These are phyloP conservation scores for Bicyclus anynana DNA, from an alignment of 1,140 invertebrate genomes.

Conservation along the genomic window DNA sequence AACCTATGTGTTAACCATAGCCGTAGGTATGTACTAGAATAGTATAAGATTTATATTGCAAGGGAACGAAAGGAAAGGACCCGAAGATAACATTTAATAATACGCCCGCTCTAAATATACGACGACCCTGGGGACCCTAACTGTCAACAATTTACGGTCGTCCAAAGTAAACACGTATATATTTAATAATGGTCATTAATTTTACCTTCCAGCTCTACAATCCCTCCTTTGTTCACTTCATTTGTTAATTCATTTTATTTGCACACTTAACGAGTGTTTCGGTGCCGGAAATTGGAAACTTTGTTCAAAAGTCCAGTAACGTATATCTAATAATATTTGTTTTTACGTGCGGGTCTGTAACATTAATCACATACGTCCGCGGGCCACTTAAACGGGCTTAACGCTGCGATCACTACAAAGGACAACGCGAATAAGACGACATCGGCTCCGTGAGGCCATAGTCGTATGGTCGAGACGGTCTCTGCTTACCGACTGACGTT, in stretches of 20 bases:
- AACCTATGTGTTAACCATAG: no score
- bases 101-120: slow-evolving; percentile 11
- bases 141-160: slow-evolving; percentile 15
- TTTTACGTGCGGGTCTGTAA: slow-evolving; percentile 29
- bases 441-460: slow-evolving; percentile 40
- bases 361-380: slow-evolving; percentile 34
- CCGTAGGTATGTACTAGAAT: no score
- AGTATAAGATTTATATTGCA: slow-evolving; percentile 2
- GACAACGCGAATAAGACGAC: slow-evolving; percentile 36
- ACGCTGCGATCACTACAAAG: slow-evolving; percentile 53
- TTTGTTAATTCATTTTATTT: slow-evolving; percentile 47
- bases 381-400: slow-evolving; percentile 43
- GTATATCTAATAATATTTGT: slow-evolving; percentile 23
- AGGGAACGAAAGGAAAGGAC: slow-evolving; percentile 11
- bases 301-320: slow-evolving; percentile 31
- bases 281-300: slow-evolving; percentile 30
- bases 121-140: slow-evolving; percentile 7
- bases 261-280: slow-evolving; percentile 54
- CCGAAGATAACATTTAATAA: slow-evolving; percentile 19
- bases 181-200: slow-evolving; percentile 8
- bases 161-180: slow-evolving; percentile 16
- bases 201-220: slow-evolving; percentile 55
- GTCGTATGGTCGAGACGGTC: slow-evolving; percentile 44
- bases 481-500: slow-evolving; percentile 69
- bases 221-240: slow-evolving; percentile 69